These are phyloP conservation scores for Eurois occulta DNA, from an alignment of 2,888 invertebrate genomes.

Conservation along the genomic window DNA sequence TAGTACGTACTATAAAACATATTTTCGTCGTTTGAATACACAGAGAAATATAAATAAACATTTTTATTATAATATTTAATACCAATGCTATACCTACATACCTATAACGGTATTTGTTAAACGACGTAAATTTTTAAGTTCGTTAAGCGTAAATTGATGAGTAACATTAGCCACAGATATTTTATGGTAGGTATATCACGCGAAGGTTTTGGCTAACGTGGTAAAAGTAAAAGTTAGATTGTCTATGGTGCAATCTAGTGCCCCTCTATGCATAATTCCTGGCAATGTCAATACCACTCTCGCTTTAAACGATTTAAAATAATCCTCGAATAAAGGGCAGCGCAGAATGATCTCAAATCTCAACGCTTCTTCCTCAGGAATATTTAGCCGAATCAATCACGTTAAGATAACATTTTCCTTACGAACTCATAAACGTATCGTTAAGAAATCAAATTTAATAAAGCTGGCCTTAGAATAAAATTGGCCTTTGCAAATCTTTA, in stretches of 20 bases:
- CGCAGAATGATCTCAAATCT: not conserved
- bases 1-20: conserved; percentile 12
- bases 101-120: conserved; percentile 18
- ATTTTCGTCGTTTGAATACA: not conserved
- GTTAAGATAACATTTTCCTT: conserved; percentile 9
- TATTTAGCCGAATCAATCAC: not conserved
- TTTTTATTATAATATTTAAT: conserved; percentile 3
- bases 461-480: conserved; percentile 20
- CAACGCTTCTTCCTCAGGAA: not conserved
- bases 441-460: conserved; percentile 19
- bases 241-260: conserved; percentile 9
- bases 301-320: not conserved
- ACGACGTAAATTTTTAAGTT: conserved; percentile 8
- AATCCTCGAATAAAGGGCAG: not conserved
- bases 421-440: conserved; percentile 10
- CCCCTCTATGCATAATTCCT: not conserved
- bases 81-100: too few relatives aligned
- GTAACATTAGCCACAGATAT: conserved; percentile 39
- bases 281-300: not conserved
- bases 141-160: conserved; percentile 25
- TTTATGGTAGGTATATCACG: conserved; percentile 30
- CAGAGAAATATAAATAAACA: not conserved
- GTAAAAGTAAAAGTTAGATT: conserved; percentile 22
- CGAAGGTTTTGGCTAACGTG: conserved; percentile 21
- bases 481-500: conserved; percentile 7